These are phyloP conservation scores for Thecophora atra DNA, from an alignment of 2,888 invertebrate genomes.

Conservation along the genomic window DNA sequence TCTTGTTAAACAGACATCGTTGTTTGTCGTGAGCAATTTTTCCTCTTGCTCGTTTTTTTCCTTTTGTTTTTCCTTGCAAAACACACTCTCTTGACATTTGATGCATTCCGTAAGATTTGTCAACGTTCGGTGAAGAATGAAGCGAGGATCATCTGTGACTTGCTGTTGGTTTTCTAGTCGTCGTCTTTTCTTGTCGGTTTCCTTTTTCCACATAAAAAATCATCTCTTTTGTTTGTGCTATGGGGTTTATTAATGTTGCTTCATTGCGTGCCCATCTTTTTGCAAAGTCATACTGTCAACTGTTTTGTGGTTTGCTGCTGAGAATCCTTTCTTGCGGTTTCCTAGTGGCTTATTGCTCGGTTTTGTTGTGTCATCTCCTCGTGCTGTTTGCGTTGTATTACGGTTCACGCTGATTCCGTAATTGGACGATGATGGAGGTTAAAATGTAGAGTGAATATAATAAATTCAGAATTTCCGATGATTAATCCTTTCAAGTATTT, in stretches of 20 bases:
- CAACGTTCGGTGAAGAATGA: constrained; percentile 1
- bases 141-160: not conserved
- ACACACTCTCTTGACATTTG: constrained; percentile 32
- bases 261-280: not conserved
- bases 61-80: not conserved
- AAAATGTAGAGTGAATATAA: not conserved
- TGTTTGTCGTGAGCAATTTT: not conserved
- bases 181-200: not conserved
- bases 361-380: not conserved
- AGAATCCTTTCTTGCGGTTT: constrained; percentile 2
- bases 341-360: not conserved
- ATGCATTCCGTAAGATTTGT: constrained; percentile 19
- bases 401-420: constrained; percentile 16
- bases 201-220: not conserved
- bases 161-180: not conserved
- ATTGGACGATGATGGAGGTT: not conserved
- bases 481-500: no score
- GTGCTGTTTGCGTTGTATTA: not conserved
- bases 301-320: not conserved
- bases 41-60: not conserved
- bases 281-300: constrained; percentile 1
- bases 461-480: not conserved
- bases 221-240: not conserved
- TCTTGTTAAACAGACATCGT: not conserved
- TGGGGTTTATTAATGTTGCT: constrained; percentile 11